Percentiles rank a stretch among this genome's conserved stretches.
Conservation (phyloP, 1,140 invertebrate genomes). For the Apis laboriosa region DNA sequence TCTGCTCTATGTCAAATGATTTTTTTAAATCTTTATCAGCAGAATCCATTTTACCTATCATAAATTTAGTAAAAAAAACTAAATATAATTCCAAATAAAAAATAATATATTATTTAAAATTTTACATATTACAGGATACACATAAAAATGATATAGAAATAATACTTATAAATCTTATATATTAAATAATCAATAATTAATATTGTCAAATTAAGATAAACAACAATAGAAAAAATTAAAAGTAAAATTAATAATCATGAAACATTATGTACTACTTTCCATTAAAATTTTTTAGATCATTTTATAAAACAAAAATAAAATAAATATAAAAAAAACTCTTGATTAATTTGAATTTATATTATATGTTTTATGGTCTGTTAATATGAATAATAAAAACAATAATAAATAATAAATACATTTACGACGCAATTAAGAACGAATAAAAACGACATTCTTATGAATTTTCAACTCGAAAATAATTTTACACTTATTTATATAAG, state of each 20-base stretch:
- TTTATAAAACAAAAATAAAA: background rate
- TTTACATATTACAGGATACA: background rate
- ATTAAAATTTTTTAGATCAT: background rate
- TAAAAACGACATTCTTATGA: background rate
- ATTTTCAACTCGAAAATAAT: background rate
- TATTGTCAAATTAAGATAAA: background rate
- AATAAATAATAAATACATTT: constrained; percentile 20
- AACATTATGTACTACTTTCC: background rate
- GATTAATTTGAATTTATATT: background rate
- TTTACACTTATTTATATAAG: background rate
- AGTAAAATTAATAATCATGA: background rate
- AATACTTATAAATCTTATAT: background rate
- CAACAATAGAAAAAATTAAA: background rate
- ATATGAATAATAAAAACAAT: background rate
- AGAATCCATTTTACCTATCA: constrained; percentile 56
- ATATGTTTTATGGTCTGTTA: background rate
- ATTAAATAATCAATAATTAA: background rate
- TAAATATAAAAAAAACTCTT: background rate
- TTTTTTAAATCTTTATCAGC: constrained; percentile 47
- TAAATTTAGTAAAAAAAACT: constrained; percentile 43
- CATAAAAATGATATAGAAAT: background rate
- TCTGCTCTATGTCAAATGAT: constrained; percentile 35
- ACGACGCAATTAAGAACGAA: constrained; percentile 30
- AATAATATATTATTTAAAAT: background rate
- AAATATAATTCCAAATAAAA: constrained; percentile 26